A percentile compares a stretch with the other conserved stretches of the same genome.
phyloP scores from a whole-genome alignment of 2,113 vertebrate species.

The Hemiscyllium ocellatum region DNA sequence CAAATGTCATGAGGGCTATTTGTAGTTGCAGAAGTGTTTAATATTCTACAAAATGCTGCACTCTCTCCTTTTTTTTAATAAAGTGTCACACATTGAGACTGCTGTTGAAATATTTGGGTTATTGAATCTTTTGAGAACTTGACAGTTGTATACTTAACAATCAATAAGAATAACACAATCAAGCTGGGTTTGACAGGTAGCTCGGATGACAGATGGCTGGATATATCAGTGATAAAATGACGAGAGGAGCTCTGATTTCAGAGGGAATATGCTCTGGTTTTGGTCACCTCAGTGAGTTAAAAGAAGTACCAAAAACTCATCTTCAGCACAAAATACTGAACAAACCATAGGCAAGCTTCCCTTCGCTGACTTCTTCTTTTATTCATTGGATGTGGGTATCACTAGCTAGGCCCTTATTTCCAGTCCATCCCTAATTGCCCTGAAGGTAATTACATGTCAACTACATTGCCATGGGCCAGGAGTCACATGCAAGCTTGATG shows the following conservation, averaged over 20 bases:
- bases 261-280: not conserved
- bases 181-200: not conserved
- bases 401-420: too few relatives aligned
- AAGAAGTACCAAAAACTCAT: not conserved
- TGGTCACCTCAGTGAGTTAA: not conserved
- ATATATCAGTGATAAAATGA: conserved; percentile 4
- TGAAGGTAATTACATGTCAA: too few relatives aligned
- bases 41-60: not conserved
- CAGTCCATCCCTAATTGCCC: too few relatives aligned
- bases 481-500: too few relatives aligned
- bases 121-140: conserved; percentile 18
- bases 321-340: not conserved
- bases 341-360: not conserved
- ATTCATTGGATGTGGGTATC: too few relatives aligned
- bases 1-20: not conserved
- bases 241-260: not conserved
- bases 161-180: not conserved
- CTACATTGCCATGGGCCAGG: too few relatives aligned
- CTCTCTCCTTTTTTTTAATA: not conserved
- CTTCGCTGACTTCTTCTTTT: too few relatives aligned
- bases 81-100: conserved; percentile 10
- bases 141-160: conserved; percentile 17
- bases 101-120: conserved; percentile 14
- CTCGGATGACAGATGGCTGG: not conserved
- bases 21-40: not conserved